These are phyloP conservation scores for Cynocephalus volans DNA, from an alignment of 2,113 vertebrate species.

Conservation along the genomic window DNA sequence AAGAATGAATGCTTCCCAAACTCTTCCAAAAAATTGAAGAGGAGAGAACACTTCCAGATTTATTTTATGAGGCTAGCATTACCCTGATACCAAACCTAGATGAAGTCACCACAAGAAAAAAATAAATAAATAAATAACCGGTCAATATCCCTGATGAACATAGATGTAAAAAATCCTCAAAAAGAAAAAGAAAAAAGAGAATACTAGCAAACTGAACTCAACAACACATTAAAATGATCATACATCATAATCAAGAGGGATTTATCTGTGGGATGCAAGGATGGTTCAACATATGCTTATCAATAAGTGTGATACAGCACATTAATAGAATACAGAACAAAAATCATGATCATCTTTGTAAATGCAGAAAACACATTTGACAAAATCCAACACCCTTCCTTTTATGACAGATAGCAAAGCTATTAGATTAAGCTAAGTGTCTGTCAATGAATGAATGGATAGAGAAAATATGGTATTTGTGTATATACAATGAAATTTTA, in stretches of 20 bases:
- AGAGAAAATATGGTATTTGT: neutral
- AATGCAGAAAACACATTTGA: neutral
- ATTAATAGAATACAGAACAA: neutral
- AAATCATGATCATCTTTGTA: neutral
- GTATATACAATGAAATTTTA: neutral
- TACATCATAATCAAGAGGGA: neutral
- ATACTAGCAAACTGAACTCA: neutral
- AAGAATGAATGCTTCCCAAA: neutral
- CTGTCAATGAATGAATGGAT: neutral
- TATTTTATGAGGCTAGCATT: neutral
- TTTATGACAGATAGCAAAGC: neutral
- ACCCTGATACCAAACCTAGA: neutral
- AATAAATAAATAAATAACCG: neutral
- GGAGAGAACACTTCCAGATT: too few relatives aligned
- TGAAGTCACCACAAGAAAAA: neutral
- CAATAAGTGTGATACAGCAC: neutral
- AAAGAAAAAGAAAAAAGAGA: neutral
- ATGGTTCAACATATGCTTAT: neutral
- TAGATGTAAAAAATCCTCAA: neutral
- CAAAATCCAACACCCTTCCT: neutral
- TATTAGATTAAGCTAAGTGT: neutral
- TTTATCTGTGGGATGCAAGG: neutral
- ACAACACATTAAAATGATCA: neutral
- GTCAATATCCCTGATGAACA: neutral
- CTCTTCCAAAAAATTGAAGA: neutral